Conservation (phyloP, 2,888 invertebrate species). For the Drosophila villosipedis region DNA sequence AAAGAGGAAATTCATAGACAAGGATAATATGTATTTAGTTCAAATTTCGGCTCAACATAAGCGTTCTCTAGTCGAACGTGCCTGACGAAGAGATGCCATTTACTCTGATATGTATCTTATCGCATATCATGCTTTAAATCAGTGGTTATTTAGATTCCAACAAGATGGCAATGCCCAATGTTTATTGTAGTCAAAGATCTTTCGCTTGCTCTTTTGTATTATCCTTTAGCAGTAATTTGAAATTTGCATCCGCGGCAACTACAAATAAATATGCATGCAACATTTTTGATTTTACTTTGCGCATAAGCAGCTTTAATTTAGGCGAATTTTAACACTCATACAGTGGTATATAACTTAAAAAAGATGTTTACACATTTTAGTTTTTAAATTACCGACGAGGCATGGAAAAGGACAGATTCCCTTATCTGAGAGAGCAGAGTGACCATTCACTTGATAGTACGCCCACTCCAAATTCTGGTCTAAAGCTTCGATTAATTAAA, state of each 20-base stretch:
- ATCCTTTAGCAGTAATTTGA: neutral
- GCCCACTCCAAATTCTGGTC: neutral
- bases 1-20: neutral
- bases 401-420: no score
- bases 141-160: neutral
- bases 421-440: no score
- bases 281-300: neutral
- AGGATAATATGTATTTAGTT: neutral
- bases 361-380: neutral
- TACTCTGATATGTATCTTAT: neutral
- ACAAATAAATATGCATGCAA: neutral
- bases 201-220: neutral
- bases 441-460: neutral
- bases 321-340: neutral
- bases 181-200: neutral
- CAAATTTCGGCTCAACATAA: neutral
- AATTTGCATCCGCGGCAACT: neutral
- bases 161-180: neutral
- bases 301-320: neutral
- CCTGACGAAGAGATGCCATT: neutral
- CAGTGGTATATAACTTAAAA: neutral
- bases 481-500: neutral
- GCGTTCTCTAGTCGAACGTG: neutral
- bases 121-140: neutral
- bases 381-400: neutral